phyloP scores from a whole-genome alignment of 2,113 vertebrate species.

The Nibea albiflora region DNA sequence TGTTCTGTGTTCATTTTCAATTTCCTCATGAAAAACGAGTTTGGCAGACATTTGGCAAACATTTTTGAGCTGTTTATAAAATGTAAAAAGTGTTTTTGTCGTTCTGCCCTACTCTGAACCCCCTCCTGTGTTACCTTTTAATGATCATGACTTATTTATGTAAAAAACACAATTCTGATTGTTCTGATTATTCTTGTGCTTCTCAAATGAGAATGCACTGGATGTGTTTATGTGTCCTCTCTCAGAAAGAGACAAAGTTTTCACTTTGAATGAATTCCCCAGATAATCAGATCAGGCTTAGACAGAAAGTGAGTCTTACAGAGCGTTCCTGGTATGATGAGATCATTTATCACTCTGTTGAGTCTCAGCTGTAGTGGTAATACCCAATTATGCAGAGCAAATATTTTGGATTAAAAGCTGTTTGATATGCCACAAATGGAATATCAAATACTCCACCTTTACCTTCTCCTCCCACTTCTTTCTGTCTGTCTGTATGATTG shows the following conservation, averaged over 20 bases:
- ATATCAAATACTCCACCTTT: neutral
- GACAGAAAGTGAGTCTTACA: slow-evolving; percentile 3
- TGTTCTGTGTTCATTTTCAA: neutral
- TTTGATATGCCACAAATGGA: neutral
- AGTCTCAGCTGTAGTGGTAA: neutral
- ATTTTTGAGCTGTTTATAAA: neutral
- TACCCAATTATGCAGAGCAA: slow-evolving; percentile 12
- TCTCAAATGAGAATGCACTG: neutral
- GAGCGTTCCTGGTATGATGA: slow-evolving; percentile 2
- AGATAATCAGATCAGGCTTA: slow-evolving; percentile 15
- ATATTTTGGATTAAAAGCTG: slow-evolving; percentile 26
- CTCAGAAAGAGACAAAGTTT: neutral
- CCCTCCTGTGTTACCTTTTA: neutral
- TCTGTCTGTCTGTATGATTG: neutral
- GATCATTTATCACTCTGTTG: slow-evolving; percentile 10
- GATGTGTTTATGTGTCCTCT: neutral
- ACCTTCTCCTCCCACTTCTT: neutral
- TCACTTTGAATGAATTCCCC: neutral
- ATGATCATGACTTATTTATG: neutral
- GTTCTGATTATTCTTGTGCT: neutral
- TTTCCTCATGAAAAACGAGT: neutral
- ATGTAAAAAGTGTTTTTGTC: neutral
- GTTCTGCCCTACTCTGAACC: neutral
- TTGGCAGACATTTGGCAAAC: neutral
- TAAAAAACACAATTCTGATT: neutral